Conservation (phyloP, 2,113 vertebrate species). For the Fukomys damarensis region DNA sequence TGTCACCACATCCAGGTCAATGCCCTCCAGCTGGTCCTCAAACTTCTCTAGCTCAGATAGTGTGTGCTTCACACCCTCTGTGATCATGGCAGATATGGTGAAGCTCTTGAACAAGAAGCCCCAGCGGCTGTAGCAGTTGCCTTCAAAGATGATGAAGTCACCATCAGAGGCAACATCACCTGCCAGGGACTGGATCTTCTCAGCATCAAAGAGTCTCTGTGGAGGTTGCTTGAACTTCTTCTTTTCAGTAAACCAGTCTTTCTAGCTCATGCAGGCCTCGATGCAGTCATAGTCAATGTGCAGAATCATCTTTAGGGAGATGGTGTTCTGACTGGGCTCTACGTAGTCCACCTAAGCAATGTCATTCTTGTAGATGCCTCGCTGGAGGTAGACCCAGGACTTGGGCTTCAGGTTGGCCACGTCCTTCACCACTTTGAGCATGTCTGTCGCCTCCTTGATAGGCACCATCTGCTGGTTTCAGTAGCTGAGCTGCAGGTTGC, state of each 20-base stretch:
- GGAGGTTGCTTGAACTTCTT: conserved; percentile 97
- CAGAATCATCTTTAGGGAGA: conserved; percentile 98
- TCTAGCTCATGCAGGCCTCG: conserved; percentile 97
- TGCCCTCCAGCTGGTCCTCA: conserved; percentile 97
- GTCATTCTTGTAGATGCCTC: conserved; percentile 97
- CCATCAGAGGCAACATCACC: conserved; percentile 96
- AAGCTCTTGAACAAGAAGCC: conserved; percentile 99
- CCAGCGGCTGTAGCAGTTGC: conserved; percentile 96
- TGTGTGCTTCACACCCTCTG: conserved; percentile 96
- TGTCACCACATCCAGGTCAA: conserved; percentile 97
- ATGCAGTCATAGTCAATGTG: conserved; percentile 96
- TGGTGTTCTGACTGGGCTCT: conserved; percentile 97
- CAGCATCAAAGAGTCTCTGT: conserved; percentile 94
- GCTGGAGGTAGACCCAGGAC: conserved; percentile 96
- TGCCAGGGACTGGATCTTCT: conserved; percentile 96
- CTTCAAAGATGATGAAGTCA: conserved; percentile 98
- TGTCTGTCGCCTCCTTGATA: conserved; percentile 98
- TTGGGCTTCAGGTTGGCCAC: conserved; percentile 98
- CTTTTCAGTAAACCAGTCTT: conserved; percentile 96
- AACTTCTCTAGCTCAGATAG: conserved; percentile 97
- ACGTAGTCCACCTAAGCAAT: conserved; percentile 96
- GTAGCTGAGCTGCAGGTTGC: conserved; percentile 95
- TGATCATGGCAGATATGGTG: conserved; percentile 98
- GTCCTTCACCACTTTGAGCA: conserved; percentile 98
- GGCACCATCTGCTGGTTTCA: conserved; percentile 99